phyloP scores from a whole-genome alignment of 92 coral and sea anemone species.

The Epizoanthus scotinus region DNA sequence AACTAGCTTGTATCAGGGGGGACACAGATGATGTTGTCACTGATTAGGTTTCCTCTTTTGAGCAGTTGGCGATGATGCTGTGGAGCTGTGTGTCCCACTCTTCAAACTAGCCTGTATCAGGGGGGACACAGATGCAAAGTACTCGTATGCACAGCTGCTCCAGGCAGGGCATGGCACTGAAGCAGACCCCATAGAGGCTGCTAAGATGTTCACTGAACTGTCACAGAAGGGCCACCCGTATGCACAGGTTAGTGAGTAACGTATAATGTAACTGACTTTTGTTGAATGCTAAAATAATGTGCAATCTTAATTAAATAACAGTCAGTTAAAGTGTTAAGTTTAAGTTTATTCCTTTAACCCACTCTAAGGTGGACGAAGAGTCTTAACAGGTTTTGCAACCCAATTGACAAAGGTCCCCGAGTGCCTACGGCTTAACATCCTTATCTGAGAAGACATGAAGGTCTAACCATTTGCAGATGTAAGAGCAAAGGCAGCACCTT shows the following conservation, averaged over 20 bases:
- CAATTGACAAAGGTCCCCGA: no score
- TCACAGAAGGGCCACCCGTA: slow-evolving; percentile 90
- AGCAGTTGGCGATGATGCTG: slow-evolving; percentile 83
- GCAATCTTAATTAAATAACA: no score
- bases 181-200: slow-evolving; percentile 88
- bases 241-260: slow-evolving; percentile 78
- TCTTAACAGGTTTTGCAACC: no score
- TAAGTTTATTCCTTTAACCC: no score
- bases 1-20: neutral
- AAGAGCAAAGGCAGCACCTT: no score
- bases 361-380: no score
- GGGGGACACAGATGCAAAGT: slow-evolving; percentile 90
- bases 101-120: slow-evolving; percentile 87
- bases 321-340: no score
- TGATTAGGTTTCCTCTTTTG: neutral
- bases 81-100: slow-evolving; percentile 87
- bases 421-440: no score
- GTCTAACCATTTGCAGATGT: no score
- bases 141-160: slow-evolving; percentile 92
- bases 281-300: no score
- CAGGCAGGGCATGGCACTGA: slow-evolving; percentile 91
- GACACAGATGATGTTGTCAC: neutral
- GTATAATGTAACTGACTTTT: no score
- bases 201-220: slow-evolving; percentile 81
- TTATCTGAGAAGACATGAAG: no score